Base-by-base conservation (phyloP, 2,797 vertebrate species). In the Lacerta bilineata region DNA sequence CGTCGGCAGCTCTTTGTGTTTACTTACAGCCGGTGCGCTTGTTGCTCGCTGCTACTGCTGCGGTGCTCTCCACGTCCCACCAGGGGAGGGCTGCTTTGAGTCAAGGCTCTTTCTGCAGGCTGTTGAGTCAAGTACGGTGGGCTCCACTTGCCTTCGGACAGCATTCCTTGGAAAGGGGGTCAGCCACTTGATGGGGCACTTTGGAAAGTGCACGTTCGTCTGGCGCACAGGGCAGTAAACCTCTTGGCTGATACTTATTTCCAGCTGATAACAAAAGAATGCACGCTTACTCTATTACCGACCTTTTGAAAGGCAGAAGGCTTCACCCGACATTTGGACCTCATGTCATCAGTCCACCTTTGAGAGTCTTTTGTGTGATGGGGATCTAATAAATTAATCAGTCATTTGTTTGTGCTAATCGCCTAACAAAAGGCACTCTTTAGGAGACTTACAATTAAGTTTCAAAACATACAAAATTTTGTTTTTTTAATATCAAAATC, bases 1-100 rank as follows among this genome's bases (percentile, higher is more conserved):
- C 94, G 90, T 98, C 97, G 95, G 96, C 97, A 95, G 95, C 95
- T 96, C 86, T 92, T 94, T 90, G 95, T 97, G 97, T 97, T 97
- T 97, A 96, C 96, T 96, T 96, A 95, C 85, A 25, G 92, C 96
- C 93, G 91, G 92, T 96, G 97, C 95, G 92, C 94, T 92, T 94
- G 92, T 89, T 46, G 23, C 96, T 94, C 80, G 81, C 74, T 68
- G 93, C 96, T 94, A 80, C 92, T 3, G 50, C 69, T 74, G 86
- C 93, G 92, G 91, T 88, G 79, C 90, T 95, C 94, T 86, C 36
- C 76, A 2, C 0, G 69, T 50, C 91, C 85, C 61, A 5, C 15
- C 72, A 8, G 81, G 80, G 25, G 43, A 87, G 92, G 92, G 88
- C 89, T 86, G 90, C 92, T 83, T 84, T 83, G 33, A 74, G 83